Percentiles rank a stretch among this genome's conserved stretches.
These are phyloP conservation scores for Gonioctena quinquepunctata DNA, from an alignment of 1,140 invertebrate species.

Conservation along the genomic window DNA sequence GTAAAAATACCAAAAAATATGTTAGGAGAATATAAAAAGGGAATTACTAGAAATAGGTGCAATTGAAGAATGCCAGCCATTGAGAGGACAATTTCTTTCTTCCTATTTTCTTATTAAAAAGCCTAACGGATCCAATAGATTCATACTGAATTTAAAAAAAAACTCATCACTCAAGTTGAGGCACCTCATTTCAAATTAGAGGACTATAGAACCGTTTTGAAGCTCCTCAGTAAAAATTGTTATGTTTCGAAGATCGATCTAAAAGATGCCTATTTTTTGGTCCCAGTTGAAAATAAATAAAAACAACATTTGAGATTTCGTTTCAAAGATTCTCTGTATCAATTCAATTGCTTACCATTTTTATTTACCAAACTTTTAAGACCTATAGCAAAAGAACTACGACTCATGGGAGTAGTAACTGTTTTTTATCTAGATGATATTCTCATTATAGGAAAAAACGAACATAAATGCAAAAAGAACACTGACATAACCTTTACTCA, in stretches of 20 bases:
- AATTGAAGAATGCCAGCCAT: neutral
- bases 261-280: slow-evolving; percentile 42
- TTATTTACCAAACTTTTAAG: slow-evolving; percentile 32
- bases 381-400: slow-evolving; percentile 8
- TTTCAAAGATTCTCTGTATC: slow-evolving; percentile 30
- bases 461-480: neutral
- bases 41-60: neutral
- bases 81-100: slow-evolving; percentile 22
- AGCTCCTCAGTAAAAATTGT: slow-evolving; percentile 27
- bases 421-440: slow-evolving; percentile 28
- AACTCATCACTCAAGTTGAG: slow-evolving; percentile 39
- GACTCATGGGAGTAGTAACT: slow-evolving; percentile 5
- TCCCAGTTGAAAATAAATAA: slow-evolving; percentile 20
- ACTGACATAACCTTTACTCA: neutral
- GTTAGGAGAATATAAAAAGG: neutral
- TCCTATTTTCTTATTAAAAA: slow-evolving; percentile 39
- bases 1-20: neutral
- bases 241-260: slow-evolving; percentile 41
- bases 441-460: neutral
- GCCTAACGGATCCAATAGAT: slow-evolving; percentile 35
- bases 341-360: slow-evolving; percentile 38
- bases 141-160: slow-evolving; percentile 47
- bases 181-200: slow-evolving; percentile 36
- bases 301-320: slow-evolving; percentile 37
- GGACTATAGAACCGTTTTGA: slow-evolving; percentile 9